These are phyloP conservation scores for Pseudochaenichthys georgianus DNA, from an alignment of 2,797 vertebrate genomes.

Conservation along the genomic window DNA sequence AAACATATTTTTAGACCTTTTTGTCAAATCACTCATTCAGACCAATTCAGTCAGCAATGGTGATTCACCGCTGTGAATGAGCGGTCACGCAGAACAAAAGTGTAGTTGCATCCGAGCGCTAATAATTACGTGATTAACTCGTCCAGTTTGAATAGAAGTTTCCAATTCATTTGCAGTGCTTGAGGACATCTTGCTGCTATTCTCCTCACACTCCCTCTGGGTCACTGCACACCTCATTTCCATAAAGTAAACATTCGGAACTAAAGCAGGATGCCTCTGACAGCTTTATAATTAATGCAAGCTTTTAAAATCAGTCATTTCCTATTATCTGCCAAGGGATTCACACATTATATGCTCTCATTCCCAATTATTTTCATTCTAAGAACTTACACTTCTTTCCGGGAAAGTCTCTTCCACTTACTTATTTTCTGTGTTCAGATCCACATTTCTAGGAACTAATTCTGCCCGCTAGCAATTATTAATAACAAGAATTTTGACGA, in stretches of 20 bases:
- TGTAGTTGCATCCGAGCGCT: constrained; percentile 11
- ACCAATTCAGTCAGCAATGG: constrained; percentile 14
- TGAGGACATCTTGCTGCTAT: background rate
- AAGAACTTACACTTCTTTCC: constrained; percentile 18
- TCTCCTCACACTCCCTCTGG: background rate
- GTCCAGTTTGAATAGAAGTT: background rate
- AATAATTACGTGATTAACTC: constrained; percentile 31
- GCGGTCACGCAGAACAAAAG: background rate
- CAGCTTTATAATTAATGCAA: constrained; percentile 23
- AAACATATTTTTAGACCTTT: constrained; percentile 23
- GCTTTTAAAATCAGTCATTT: constrained; percentile 15
- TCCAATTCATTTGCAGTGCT: constrained; percentile 1
- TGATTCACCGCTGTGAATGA: constrained; percentile 30
- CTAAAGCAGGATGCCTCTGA: constrained; percentile 2
- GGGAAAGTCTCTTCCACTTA: constrained; percentile 51
- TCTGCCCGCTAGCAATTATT: constrained; percentile 57
- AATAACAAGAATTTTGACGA: constrained; percentile 50
- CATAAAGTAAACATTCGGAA: constrained; percentile 5
- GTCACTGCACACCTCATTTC: background rate
- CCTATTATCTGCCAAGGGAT: constrained; percentile 14
- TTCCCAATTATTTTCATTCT: constrained; percentile 16
- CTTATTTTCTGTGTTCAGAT: constrained; percentile 42
- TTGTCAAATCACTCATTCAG: constrained; percentile 11
- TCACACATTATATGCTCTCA: constrained; percentile 24
- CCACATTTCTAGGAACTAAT: constrained; percentile 42